Percentiles rank a stretch among this genome's conserved stretches.
These are phyloP conservation scores for Felis chaus DNA, from an alignment of 2,113 vertebrate species.

Conservation along the genomic window DNA sequence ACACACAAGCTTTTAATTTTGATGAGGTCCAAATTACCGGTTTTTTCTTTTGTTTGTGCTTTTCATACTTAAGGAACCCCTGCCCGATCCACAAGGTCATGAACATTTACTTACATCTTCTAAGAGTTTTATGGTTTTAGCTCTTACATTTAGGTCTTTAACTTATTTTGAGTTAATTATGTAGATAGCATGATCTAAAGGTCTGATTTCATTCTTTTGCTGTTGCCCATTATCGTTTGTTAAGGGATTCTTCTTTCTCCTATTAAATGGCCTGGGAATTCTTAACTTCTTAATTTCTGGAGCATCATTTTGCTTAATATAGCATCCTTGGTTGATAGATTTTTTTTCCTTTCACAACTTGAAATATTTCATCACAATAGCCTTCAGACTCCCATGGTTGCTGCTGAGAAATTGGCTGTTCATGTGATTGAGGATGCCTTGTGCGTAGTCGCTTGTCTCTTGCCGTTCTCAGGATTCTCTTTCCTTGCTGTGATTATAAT, in stretches of 20 bases:
- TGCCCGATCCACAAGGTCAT: background rate
- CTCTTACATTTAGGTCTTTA: background rate
- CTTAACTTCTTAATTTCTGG: constrained; percentile 3
- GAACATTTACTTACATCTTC: background rate
- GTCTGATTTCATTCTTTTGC: background rate
- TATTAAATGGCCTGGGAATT: background rate
- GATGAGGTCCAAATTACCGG: background rate
- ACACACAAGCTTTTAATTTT: background rate
- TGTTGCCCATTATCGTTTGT: background rate
- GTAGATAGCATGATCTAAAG: background rate
- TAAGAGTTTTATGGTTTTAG: background rate
- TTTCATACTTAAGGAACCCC: background rate
- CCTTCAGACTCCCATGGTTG: background rate
- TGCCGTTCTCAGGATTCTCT: background rate
- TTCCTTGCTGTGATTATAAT: background rate
- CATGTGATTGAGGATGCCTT: background rate
- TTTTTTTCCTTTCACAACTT: background rate
- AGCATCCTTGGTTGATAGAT: background rate
- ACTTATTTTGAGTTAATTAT: background rate
- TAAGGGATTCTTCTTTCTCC: background rate
- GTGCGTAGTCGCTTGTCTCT: background rate
- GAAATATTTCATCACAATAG: background rate
- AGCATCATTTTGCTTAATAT: background rate
- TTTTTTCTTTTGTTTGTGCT: background rate
- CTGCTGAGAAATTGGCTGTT: background rate